Percentiles rank a stretch among this genome's conserved stretches.
Evolutionary conservation across 2,888 invertebrate genomes (phyloP).

Genomic region (Nomada fucata): DNA sequence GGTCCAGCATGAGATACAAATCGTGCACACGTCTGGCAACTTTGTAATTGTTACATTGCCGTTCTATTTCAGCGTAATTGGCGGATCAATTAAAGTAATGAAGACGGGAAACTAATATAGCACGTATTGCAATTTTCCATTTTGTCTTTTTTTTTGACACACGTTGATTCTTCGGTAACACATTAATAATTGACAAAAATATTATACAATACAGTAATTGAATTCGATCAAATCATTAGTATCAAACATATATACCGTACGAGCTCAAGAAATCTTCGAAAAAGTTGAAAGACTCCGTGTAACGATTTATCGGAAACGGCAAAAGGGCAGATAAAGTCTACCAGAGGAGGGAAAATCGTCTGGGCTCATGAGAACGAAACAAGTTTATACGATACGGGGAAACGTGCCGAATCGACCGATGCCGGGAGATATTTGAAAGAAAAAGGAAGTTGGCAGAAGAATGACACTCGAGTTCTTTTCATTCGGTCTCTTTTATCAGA

Average conservation of each 20-base stretch:
- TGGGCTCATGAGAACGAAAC: conserved; percentile 11
- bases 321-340: not conserved
- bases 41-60: conserved; percentile 32
- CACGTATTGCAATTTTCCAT: too few relatives aligned
- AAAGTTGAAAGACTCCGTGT: too few relatives aligned
- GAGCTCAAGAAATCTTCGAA: too few relatives aligned
- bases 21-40: conserved; percentile 30
- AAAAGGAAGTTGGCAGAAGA: conserved; percentile 54
- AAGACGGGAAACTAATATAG: too few relatives aligned
- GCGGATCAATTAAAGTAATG: not conserved
- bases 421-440: conserved; percentile 47
- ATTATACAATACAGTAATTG: too few relatives aligned
- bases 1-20: conserved; percentile 70
- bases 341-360: not conserved
- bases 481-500: conserved; percentile 58
- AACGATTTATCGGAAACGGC: too few relatives aligned
- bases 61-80: conserved; percentile 32
- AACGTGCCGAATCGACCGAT: conserved; percentile 75
- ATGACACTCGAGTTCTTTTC: conserved; percentile 58
- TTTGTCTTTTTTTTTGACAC: too few relatives aligned
- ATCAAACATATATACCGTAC: too few relatives aligned
- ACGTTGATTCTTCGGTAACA: too few relatives aligned
- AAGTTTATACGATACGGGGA: conserved; percentile 38
- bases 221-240: too few relatives aligned
- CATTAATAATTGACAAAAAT: too few relatives aligned